Conservation (phyloP, 2,888 invertebrate genomes). For the Petrophora chlorosata region DNA sequence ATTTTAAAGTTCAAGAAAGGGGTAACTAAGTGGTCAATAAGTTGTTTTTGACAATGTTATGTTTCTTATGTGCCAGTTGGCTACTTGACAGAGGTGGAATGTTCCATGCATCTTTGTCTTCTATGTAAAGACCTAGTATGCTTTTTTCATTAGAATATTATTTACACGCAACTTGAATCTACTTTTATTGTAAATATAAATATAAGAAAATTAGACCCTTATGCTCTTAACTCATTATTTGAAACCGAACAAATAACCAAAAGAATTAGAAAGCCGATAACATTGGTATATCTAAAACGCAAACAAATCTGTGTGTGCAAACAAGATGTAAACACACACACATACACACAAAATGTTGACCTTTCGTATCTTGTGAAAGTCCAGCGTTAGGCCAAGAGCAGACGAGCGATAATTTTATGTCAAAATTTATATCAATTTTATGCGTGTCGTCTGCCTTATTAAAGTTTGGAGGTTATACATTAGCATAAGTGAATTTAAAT, state of each 20-base stretch:
- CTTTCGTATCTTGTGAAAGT: constrained; percentile 73
- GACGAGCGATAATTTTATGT: constrained; percentile 16
- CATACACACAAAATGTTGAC: constrained; percentile 53
- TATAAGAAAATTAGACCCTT: too few species aligned
- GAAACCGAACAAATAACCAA: constrained; percentile 31
- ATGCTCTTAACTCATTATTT: too few species aligned
- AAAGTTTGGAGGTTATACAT: constrained; percentile 28
- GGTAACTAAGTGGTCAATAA: too few species aligned
- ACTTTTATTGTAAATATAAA: too few species aligned
- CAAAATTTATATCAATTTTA: constrained; percentile 22
- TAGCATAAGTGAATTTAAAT: constrained; percentile 9
- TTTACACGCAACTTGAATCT: too few species aligned
- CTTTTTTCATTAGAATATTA: too few species aligned
- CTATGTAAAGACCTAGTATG: too few species aligned
- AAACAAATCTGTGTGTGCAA: constrained; percentile 24
- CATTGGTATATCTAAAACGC: constrained; percentile 49
- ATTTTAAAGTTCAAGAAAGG: too few species aligned
- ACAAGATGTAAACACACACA: constrained; percentile 41
- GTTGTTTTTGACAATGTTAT: too few species aligned
- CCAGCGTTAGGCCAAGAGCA: constrained; percentile 29
- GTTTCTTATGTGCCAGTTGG: too few species aligned
- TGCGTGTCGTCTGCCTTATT: constrained; percentile 17
- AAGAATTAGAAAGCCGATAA: constrained; percentile 71
- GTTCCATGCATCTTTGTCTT: too few species aligned
- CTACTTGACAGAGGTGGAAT: too few species aligned